Evolutionary conservation across 2,113 vertebrate genomes (phyloP).

Genomic region (Marmota monax): DNA sequence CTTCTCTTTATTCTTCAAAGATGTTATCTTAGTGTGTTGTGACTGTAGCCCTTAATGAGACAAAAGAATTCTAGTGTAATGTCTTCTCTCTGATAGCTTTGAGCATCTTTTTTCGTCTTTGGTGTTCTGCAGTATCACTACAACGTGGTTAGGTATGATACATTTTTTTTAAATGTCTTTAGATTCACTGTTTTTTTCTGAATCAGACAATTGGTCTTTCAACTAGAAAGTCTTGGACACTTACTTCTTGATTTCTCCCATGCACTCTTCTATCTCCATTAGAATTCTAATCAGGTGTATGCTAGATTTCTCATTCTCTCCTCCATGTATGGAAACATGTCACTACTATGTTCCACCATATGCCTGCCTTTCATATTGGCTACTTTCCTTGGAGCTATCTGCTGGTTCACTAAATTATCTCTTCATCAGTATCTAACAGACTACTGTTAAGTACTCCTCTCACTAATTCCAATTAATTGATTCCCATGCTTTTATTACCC

Average conservation of each 20-base stretch:
- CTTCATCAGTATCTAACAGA: too few relatives aligned
- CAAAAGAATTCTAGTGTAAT: not conserved
- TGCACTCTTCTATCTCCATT: not conserved
- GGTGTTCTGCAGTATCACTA: not conserved
- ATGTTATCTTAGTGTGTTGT: not conserved
- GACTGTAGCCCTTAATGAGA: too few relatives aligned
- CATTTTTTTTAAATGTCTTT: not conserved
- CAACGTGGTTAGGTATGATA: accelerated
- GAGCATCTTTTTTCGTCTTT: not conserved
- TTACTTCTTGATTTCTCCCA: too few relatives aligned
- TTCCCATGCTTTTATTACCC: not conserved
- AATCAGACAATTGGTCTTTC: not conserved
- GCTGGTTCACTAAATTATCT: not conserved
- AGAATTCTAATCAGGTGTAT: not conserved
- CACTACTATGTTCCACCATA: not conserved
- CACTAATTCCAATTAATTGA: too few relatives aligned
- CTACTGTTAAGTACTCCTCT: too few relatives aligned
- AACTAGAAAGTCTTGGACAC: not conserved
- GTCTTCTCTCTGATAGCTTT: not conserved
- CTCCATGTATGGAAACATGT: accelerated
- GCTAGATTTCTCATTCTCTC: not conserved
- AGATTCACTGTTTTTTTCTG: not conserved
- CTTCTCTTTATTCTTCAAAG: not conserved
- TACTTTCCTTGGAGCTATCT: not conserved
- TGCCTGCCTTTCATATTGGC: not conserved